Evolutionary conservation across 2,888 invertebrate species (phyloP).

Genomic region (Carabus problematicus): DNA sequence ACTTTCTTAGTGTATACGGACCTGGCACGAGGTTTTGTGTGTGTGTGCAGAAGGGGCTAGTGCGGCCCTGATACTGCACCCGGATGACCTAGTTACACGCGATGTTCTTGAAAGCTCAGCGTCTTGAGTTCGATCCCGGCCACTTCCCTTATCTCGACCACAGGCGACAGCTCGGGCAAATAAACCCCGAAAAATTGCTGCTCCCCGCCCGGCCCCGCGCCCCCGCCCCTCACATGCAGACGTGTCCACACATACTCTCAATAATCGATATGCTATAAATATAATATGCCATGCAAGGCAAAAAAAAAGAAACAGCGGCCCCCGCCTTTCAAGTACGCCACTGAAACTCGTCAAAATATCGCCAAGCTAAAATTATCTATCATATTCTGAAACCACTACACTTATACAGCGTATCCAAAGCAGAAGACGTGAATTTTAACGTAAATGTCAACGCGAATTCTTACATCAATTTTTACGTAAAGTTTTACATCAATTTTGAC

Average conservation of each 20-base stretch:
- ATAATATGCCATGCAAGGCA: constrained; percentile 30
- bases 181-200: constrained; percentile 40
- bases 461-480: too few species aligned
- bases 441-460: too few species aligned
- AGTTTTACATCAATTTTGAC: too few species aligned
- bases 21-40: too few species aligned
- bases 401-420: too few species aligned
- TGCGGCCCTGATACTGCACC: background rate
- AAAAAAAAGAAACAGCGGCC: constrained; percentile 11
- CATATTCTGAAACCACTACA: too few species aligned
- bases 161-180: constrained; percentile 41
- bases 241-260: constrained; percentile 32
- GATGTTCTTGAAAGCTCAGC: constrained; percentile 2
- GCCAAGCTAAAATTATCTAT: too few species aligned
- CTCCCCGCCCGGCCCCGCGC: constrained; percentile 28
- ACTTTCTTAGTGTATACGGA: too few species aligned
- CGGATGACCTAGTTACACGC: constrained; percentile 22
- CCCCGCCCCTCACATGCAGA: constrained; percentile 11
- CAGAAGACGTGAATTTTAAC: too few species aligned
- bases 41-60: too few species aligned
- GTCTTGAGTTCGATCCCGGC: constrained; percentile 29
- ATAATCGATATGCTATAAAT: constrained; percentile 42
- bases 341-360: background rate
- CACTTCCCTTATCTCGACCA: constrained; percentile 32
- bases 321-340: too few species aligned